Percentiles rank a stretch among this genome's conserved stretches.
These are phyloP conservation scores for Corydoras sp. DNA, from an alignment of 2,113 vertebrate genomes.

Conservation along the genomic window DNA sequence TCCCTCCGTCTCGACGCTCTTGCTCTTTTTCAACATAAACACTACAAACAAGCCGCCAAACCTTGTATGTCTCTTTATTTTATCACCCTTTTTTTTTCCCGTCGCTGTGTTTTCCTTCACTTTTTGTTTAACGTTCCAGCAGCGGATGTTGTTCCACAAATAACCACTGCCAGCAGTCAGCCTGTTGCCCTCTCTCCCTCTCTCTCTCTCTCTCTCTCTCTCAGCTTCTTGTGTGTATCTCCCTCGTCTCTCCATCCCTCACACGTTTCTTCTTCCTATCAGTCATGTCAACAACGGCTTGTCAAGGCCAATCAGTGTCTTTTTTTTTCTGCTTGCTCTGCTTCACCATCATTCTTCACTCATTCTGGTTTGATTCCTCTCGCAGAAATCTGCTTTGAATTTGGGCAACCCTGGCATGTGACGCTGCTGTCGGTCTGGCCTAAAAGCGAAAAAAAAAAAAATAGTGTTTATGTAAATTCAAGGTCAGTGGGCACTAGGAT, in stretches of 20 bases:
- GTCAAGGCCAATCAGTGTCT: constrained; percentile 61
- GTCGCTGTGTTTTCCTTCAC: neutral
- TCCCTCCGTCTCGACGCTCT: constrained; percentile 49
- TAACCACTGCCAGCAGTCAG: constrained; percentile 21
- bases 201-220: neutral
- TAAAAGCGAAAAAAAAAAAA: neutral
- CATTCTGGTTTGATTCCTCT: constrained; percentile 31
- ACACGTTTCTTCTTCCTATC: constrained; percentile 40
- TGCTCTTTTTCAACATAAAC: constrained; percentile 5
- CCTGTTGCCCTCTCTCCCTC: constrained; percentile 3
- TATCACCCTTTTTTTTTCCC: constrained; percentile 36
- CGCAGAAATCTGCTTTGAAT: constrained; percentile 16
- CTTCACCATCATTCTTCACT: neutral
- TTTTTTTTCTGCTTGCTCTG: neutral
- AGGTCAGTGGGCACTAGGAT: neutral
- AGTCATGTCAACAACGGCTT: constrained; percentile 64
- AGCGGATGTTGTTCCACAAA: constrained; percentile 24
- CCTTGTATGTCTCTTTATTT: constrained; percentile 5
- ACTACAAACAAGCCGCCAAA: constrained; percentile 21
- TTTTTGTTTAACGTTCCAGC: constrained; percentile 9
- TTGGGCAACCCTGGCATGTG: neutral
- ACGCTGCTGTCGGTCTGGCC: neutral
- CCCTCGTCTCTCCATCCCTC: constrained; percentile 20
- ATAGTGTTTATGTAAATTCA: constrained; percentile 12
- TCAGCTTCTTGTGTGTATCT: constrained; percentile 15